Evolutionary conservation across 1,140 invertebrate genomes (phyloP).

Genomic region (Magallana gigas): DNA sequence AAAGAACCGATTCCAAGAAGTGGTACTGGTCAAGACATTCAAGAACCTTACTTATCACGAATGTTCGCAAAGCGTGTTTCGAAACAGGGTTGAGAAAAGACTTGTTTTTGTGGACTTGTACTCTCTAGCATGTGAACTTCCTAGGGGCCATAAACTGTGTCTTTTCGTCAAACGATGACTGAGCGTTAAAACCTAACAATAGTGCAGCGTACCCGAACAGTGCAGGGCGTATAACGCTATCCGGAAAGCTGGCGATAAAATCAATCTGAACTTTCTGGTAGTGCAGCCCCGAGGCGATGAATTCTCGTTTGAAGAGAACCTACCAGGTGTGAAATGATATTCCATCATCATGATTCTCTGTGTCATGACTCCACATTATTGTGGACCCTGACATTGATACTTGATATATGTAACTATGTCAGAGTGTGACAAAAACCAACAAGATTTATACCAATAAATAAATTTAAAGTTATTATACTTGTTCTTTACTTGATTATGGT

Average conservation of each 20-base stretch:
- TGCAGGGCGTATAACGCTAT: not conserved
- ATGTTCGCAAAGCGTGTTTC: no score
- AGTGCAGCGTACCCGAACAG: not conserved
- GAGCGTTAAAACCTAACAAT: not conserved
- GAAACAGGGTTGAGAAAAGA: not conserved
- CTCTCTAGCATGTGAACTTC: not conserved
- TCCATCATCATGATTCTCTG: constrained; percentile 7
- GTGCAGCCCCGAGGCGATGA: not conserved
- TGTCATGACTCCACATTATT: constrained; percentile 6
- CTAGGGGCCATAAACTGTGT: not conserved
- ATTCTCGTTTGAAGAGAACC: not conserved
- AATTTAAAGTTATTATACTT: not conserved
- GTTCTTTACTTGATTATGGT: not conserved
- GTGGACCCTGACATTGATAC: not conserved
- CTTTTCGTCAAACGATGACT: not conserved
- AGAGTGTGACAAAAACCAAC: not conserved
- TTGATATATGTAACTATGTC: constrained; percentile 12
- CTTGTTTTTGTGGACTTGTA: not conserved
- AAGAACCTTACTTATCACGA: not conserved
- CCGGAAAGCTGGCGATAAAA: not conserved
- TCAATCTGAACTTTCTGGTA: not conserved
- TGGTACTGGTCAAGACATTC: constrained; percentile 1
- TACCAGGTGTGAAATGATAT: constrained; percentile 23
- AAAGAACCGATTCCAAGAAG: not conserved
- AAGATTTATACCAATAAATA: not conserved